These are phyloP conservation scores for Hippocampus guttulatus DNA, from an alignment of 2,113 vertebrate species.

Conservation along the genomic window DNA sequence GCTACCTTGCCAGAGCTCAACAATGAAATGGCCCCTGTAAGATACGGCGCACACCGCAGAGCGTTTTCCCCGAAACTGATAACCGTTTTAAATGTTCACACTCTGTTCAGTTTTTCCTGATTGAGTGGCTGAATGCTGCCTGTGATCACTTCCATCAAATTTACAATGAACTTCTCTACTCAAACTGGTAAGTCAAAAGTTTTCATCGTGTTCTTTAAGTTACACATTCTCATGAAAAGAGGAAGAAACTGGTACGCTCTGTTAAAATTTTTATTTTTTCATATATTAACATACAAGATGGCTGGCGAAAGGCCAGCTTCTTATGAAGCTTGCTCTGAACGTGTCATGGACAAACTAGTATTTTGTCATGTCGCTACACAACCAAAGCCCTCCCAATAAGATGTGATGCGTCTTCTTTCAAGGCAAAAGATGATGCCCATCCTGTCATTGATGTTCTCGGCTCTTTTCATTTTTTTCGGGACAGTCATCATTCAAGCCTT, in stretches of 20 bases:
- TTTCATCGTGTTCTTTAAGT: background rate
- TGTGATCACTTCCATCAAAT: conserved; percentile 79
- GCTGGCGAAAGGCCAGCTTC: background rate
- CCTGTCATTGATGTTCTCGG: conserved; percentile 89
- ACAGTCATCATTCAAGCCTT: conserved; percentile 91
- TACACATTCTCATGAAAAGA: background rate
- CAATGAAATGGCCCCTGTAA: conserved; percentile 89
- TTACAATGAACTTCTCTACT: conserved; percentile 85
- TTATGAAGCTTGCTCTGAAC: too few species aligned
- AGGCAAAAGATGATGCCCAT: conserved; percentile 96
- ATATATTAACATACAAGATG: background rate
- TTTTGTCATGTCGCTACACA: background rate
- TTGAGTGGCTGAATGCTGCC: conserved; percentile 82
- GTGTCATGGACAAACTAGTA: background rate
- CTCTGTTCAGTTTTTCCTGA: conserved; percentile 78
- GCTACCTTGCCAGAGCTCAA: conserved; percentile 82
- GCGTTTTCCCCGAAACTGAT: background rate
- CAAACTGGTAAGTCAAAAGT: conserved; percentile 82
- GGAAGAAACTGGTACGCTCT: background rate
- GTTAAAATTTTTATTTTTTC: too few species aligned
- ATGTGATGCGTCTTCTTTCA: conserved; percentile 25
- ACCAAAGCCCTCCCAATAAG: background rate
- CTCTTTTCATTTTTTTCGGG: conserved; percentile 90
- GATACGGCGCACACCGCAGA: conserved; percentile 29
- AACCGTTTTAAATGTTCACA: background rate